Evolutionary conservation across 2,797 vertebrate genomes (phyloP).

Genomic region (Poeciliopsis gracilis): DNA sequence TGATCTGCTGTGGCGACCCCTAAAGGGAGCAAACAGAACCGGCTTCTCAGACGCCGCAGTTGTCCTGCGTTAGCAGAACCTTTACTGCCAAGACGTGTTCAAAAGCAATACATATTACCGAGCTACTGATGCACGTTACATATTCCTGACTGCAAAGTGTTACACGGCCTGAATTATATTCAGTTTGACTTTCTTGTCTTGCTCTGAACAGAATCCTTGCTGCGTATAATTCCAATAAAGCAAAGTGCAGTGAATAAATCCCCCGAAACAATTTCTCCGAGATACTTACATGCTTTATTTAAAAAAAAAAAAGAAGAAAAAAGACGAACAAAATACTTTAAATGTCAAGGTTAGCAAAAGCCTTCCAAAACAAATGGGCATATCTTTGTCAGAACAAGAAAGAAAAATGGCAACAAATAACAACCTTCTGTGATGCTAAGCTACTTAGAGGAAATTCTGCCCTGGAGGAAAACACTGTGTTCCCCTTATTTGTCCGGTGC

Average conservation of each 20-base stretch:
- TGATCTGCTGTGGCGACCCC: background rate
- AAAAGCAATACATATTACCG: conserved; percentile 1
- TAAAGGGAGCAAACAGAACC: background rate
- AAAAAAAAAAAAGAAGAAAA: conserved; percentile 19
- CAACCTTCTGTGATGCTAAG: conserved; percentile 69
- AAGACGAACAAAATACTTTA: conserved; percentile 35
- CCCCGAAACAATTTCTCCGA: conserved; percentile 44
- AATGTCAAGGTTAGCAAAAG: conserved; percentile 50
- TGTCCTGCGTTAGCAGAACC: background rate
- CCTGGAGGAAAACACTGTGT: conserved; percentile 41
- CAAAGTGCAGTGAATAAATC: conserved; percentile 46
- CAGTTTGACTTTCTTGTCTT: conserved; percentile 58
- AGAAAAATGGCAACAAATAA: conserved; percentile 64
- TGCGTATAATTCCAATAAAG: conserved; percentile 47
- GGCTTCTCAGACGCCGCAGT: background rate
- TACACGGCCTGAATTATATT: conserved; percentile 42
- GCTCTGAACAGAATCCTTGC: conserved; percentile 40
- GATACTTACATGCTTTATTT: conserved; percentile 48
- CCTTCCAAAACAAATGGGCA: conserved; percentile 49
- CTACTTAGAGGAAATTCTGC: conserved; percentile 77
- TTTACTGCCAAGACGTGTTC: background rate
- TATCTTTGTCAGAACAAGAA: conserved; percentile 56
- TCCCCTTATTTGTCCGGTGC: conserved; percentile 62
- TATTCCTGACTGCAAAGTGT: conserved; percentile 35
- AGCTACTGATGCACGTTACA: conserved; percentile 1